Evolutionary conservation across 2,888 invertebrate species (phyloP).

Genomic region (Geophilus truncorum): DNA sequence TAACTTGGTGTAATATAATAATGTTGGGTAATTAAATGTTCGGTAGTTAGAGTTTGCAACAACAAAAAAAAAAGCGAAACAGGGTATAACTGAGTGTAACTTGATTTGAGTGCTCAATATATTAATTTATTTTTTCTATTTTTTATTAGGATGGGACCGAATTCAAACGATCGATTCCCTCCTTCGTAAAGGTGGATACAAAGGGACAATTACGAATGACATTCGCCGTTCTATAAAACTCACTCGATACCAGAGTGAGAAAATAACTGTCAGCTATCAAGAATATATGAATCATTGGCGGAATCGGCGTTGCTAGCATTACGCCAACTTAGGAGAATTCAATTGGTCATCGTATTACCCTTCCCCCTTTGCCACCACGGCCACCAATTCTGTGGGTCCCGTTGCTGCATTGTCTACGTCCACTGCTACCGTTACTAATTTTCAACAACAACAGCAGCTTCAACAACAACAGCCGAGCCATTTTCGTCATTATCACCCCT

Average conservation of each 20-base stretch:
- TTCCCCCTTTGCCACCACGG: constrained; percentile 17
- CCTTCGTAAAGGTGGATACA: constrained; percentile 93
- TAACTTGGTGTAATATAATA: no score
- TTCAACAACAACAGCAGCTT: constrained; percentile 9
- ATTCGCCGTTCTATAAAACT: constrained; percentile 83
- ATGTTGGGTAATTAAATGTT: no score
- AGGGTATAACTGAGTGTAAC: no score
- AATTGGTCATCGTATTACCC: constrained; percentile 31
- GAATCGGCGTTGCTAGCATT: constrained; percentile 58
- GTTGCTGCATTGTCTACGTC: constrained; percentile 1
- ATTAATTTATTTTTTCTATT: background rate
- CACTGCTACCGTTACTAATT: constrained; percentile 16
- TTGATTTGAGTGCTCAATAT: no score
- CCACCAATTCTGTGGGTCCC: background rate
- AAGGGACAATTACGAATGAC: constrained; percentile 81
- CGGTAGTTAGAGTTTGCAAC: no score
- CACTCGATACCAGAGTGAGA: constrained; percentile 95
- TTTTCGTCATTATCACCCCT: constrained; percentile 28
- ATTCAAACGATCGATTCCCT: constrained; percentile 96
- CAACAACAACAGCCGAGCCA: constrained; percentile 33
- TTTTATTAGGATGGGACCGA: constrained; percentile 88
- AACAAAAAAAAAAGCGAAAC: no score
- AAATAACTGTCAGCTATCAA: constrained; percentile 80
- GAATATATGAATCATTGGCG: constrained; percentile 61
- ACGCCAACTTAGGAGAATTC: constrained; percentile 36